These are phyloP conservation scores for Terebella lapidaria DNA, from an alignment of 2,888 invertebrate genomes.

Conservation along the genomic window DNA sequence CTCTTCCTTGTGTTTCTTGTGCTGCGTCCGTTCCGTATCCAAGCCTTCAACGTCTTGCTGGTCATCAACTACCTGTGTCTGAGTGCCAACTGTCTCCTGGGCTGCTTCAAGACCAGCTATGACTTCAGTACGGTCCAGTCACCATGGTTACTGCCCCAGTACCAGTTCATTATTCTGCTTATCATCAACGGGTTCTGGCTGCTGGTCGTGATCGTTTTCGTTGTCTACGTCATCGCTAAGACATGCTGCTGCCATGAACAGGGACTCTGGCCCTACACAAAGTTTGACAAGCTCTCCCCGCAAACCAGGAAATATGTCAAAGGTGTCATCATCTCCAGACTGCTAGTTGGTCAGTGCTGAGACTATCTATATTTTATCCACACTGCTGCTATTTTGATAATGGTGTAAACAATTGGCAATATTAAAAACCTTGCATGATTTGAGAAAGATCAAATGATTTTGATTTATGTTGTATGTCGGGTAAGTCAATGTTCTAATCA, in stretches of 20 bases:
- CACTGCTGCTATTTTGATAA: too few species aligned
- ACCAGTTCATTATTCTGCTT: slow-evolving; percentile 26
- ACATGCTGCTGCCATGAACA: slow-evolving; percentile 31
- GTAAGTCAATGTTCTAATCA: not conserved
- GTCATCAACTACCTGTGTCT: slow-evolving; percentile 31
- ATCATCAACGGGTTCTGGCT: slow-evolving; percentile 32
- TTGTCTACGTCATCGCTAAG: slow-evolving; percentile 15
- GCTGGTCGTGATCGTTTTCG: slow-evolving; percentile 24
- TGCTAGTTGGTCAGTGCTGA: slow-evolving; percentile 10
- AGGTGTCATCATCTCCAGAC: slow-evolving; percentile 30
- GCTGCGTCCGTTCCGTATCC: slow-evolving; percentile 38
- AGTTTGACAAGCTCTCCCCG: slow-evolving; percentile 30
- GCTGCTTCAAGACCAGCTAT: slow-evolving; percentile 27
- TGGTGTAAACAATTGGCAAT: too few species aligned
- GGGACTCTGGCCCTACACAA: slow-evolving; percentile 36
- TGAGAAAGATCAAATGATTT: too few species aligned
- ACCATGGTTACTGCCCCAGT: slow-evolving; percentile 29
- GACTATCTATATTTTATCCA: too few species aligned
- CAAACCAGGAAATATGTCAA: slow-evolving; percentile 43
- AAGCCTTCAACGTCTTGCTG: slow-evolving; percentile 35
- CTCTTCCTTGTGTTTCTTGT: slow-evolving; percentile 26
- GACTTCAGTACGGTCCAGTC: slow-evolving; percentile 16
- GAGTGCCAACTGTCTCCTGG: slow-evolving; percentile 31
- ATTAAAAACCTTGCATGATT: too few species aligned
- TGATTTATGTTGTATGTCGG: too few species aligned